phyloP scores from a whole-genome alignment of 2,113 vertebrate genomes.

The Lates calcarifer region DNA sequence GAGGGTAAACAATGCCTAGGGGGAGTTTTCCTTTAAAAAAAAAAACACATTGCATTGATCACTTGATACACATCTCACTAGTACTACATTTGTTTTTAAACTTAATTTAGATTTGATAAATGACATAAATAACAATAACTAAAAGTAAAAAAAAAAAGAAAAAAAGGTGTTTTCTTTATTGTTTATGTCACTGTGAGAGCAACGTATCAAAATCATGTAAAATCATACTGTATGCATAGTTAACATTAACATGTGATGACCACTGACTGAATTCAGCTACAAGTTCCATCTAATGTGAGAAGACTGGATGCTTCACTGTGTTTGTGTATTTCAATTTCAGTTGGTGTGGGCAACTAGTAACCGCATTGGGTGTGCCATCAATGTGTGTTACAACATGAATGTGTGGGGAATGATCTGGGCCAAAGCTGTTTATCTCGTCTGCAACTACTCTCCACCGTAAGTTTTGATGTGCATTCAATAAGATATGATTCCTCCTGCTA shows the following conservation, averaged over 20 bases:
- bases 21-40: too few species aligned
- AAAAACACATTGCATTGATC: too few species aligned
- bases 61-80: too few species aligned
- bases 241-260: too few species aligned
- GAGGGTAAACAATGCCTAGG: too few species aligned
- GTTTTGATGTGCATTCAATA: slow-evolving; percentile 65
- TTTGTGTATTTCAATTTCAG: slow-evolving; percentile 74
- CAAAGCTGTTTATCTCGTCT: slow-evolving; percentile 97
- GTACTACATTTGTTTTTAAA: too few species aligned
- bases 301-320: not conserved
- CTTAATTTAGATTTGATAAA: too few species aligned
- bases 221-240: not conserved
- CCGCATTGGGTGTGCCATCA: slow-evolving; percentile 97
- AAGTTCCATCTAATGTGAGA: not conserved
- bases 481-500: not conserved
- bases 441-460: slow-evolving; percentile 99
- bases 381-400: slow-evolving; percentile 98
- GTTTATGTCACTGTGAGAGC: too few species aligned
- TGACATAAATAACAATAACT: too few species aligned
- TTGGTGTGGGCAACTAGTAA: slow-evolving; percentile 98
- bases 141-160: too few species aligned
- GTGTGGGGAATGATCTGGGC: slow-evolving; percentile 99
- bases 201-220: not conserved
- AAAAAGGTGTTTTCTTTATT: too few species aligned
- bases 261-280: not conserved